Evolutionary conservation across 2,113 vertebrate genomes (phyloP).

Genomic region (Pteropus alecto): DNA sequence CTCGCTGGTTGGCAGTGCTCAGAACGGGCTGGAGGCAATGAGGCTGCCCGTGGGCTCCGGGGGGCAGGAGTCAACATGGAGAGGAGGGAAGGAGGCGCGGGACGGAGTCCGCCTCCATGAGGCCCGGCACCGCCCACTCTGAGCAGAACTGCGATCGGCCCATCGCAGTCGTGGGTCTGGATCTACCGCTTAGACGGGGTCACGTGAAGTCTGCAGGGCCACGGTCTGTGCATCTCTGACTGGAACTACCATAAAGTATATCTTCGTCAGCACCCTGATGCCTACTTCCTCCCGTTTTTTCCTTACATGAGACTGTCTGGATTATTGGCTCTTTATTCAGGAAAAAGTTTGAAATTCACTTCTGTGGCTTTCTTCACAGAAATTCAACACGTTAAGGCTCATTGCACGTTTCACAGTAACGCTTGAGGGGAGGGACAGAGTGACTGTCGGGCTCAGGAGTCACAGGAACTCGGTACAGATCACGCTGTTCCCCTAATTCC

Average conservation of each 20-base stretch:
- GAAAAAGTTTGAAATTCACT: background rate
- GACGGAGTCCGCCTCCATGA: background rate
- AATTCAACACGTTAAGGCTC: background rate
- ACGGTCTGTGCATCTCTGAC: background rate
- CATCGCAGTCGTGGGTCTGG: background rate
- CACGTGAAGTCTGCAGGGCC: background rate
- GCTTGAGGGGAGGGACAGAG: background rate
- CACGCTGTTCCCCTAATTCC: background rate
- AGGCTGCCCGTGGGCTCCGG: background rate
- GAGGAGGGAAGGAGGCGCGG: too few relatives aligned
- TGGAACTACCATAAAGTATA: background rate
- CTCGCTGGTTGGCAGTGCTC: background rate
- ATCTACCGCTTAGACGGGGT: background rate
- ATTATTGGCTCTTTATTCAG: background rate
- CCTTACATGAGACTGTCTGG: background rate
- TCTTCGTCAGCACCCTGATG: background rate
- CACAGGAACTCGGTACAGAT: background rate
- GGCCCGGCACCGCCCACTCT: background rate
- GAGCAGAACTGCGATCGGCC: background rate
- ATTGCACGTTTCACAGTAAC: background rate
- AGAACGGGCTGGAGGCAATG: background rate
- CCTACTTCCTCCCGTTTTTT: background rate
- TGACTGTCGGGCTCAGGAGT: background rate
- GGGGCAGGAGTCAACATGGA: background rate
- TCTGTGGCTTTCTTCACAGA: background rate